phyloP scores from a whole-genome alignment of 2,797 vertebrate species.

The Sebastes kiyomatsui region DNA sequence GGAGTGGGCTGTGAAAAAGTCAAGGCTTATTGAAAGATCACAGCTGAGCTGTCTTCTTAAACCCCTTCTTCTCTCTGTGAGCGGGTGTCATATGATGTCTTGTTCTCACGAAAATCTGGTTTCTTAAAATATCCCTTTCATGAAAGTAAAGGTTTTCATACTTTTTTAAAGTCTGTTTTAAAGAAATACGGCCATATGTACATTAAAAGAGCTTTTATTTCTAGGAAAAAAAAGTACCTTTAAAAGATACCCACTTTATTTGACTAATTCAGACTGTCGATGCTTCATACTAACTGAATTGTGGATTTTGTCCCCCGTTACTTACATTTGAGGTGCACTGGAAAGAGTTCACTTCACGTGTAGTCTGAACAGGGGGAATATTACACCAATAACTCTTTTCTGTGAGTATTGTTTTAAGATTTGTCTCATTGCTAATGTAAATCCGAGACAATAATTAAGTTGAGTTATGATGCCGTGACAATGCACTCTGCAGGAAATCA shows the following conservation, averaged over 20 bases:
- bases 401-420: not conserved
- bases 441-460: not conserved
- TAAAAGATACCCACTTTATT: not conserved
- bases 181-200: not conserved
- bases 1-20: not conserved
- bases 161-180: not conserved
- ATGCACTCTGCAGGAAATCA: not conserved
- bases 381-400: not conserved
- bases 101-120: not conserved
- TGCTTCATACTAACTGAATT: not conserved
- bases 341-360: not conserved
- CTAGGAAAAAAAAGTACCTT: not conserved
- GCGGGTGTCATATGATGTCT: not conserved
- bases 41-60: not conserved
- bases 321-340: not conserved
- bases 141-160: accelerated
- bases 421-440: not conserved
- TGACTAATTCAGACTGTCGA: not conserved
- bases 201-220: not conserved
- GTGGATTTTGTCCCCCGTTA: not conserved
- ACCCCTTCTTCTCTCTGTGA: not conserved
- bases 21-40: not conserved
- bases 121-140: not conserved
- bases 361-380: not conserved
- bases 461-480: not conserved